Conservation (phyloP, 2,888 invertebrate species). For the Tinea pellionella region DNA sequence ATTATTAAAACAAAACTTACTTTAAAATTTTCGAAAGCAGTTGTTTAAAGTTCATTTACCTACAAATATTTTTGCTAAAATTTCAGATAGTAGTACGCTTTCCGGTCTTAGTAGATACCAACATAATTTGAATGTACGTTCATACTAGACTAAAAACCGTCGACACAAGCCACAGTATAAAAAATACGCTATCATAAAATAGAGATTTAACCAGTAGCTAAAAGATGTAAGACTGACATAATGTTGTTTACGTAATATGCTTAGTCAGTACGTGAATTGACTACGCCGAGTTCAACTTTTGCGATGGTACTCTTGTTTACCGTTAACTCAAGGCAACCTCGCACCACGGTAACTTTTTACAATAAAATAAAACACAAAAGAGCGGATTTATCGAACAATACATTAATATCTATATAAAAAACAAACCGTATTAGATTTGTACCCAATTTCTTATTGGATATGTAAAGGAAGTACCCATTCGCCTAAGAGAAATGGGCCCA, state of each 20-base stretch:
- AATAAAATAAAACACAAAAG: neutral
- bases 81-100: neutral
- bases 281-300: neutral
- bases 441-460: too few species aligned
- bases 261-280: neutral
- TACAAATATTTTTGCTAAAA: neutral
- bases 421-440: too few species aligned
- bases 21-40: neutral
- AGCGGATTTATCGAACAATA: neutral
- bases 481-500: too few species aligned
- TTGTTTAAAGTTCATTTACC: neutral
- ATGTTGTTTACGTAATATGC: neutral
- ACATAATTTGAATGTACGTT: neutral
- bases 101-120: neutral
- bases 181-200: neutral
- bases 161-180: neutral
- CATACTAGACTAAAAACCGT: neutral
- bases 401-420: too few species aligned
- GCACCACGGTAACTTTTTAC: neutral
- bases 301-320: neutral
- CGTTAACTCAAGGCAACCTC: neutral
- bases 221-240: neutral
- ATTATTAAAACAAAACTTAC: too few species aligned
- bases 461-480: too few species aligned
- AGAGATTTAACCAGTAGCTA: neutral